Base-by-base conservation (phyloP, 2,113 vertebrate genomes). In the Montifringilla adamsi region DNA sequence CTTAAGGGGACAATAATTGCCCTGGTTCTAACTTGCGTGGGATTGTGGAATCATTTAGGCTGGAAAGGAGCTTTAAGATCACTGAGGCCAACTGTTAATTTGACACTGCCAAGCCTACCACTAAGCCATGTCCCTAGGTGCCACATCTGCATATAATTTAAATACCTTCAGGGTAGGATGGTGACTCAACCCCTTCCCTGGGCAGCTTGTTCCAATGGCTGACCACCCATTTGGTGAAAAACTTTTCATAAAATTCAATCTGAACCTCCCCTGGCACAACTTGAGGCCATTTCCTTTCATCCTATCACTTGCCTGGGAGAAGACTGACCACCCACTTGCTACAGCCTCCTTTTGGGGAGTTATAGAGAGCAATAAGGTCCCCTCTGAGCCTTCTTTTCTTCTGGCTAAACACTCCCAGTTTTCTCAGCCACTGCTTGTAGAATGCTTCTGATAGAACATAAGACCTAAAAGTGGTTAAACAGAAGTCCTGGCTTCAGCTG, bases 371-470 rank as follows among this genome's bases (percentile, higher is more conserved):
- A 18, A 4, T 37, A 66, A 58, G 26, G 18, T 64, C 27, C 10
- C 23, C 19, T 66, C 28, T 52, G 23, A 82, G 16, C 28, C 53
- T 30, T 13, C 30, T 62, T 80, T 56, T 66, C 26, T 66, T 33
- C 15, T 53, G 53, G 16, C 33, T 39, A 8, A 53, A 52, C 8
- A 37, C 3, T 8, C 27, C 13, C 16, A 89, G 13, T 20, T 89
- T 15, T 19, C 19, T 67, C 46, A 39, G 39, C 19, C 0, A 0
- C 20, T 67, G 20, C 16, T 39, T 6, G 15, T 21, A 14, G 22
- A 60, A 23, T 0, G 0, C 44, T 44, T n/a, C 24, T 58, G 59
- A 50, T 33, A 13, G 3, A 47, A 70, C 13, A 46, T 14, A 28
- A 53, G 24, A 43, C 27, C 11, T 66, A 28, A 18, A 64, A 49